Evolutionary conservation across 2,797 vertebrate species (phyloP), one percentile per base, ranked within the genome.

Genomic region (Pitangus sulphuratus): DNA sequence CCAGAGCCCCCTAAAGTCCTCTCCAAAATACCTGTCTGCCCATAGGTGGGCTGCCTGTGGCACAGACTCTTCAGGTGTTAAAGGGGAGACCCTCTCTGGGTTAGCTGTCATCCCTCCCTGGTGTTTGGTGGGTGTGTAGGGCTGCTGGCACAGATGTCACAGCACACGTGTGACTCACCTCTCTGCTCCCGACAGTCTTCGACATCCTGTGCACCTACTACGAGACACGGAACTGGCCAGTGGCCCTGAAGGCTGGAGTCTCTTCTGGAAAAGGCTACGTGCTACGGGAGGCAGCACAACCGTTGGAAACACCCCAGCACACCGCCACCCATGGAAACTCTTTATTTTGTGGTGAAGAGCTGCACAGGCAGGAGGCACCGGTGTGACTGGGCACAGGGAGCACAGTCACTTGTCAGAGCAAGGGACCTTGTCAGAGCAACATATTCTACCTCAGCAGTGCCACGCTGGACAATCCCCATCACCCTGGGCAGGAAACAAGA

Each of bases 211-310:
- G 97, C 84, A 98, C 97, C 4, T 99, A 98, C 93, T 97, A 96
- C 11, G 97, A 98, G 65, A 99, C 98, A 0, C 97, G 87, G 66
- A 99, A 98, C 95, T 99, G 99, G 99, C 98, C 97, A 6, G 96
- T 97, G 88, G 98, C 99, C 5, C 84, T 99, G 95, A 98, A 96
- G 93, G 90, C 95, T 15, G 99, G 99, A 50, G 98, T 99, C 86
- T 98, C 99, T 28, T 81, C 45, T 51, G 98, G 98, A 84, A 99
- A 99, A 94, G 99, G 99, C 87, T 99, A 98, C 2, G 30, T 98
- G 70, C 93, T 98, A 14, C 95, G 22, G 8, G 92, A 96, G 8
- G 11, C 75, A 6, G 31, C n/a, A 2, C 53, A 74, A n/a, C 88
- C 89, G 96, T 5, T 5, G 62, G 44, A 82, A 64, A 54, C 56